phyloP scores from a whole-genome alignment of 2,888 invertebrate genomes.

The Crepidodera aurea region DNA sequence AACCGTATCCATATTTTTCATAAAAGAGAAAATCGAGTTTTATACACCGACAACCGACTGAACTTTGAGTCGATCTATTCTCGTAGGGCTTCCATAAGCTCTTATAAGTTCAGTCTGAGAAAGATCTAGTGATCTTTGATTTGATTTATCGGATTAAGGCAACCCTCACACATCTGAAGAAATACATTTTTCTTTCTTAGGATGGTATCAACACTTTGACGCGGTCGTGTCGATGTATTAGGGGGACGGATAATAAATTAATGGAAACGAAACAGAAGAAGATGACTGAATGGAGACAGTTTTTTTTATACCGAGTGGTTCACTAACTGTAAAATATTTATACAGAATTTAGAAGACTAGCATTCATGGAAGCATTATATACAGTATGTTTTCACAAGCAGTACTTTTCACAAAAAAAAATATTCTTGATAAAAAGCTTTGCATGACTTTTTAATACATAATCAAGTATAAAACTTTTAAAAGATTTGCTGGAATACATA shows the following conservation, averaged over 20 bases:
- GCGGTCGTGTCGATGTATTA: slow-evolving; percentile 41
- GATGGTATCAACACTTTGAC: slow-evolving; percentile 47
- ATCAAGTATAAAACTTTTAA: too few relatives aligned
- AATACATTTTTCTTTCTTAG: slow-evolving; percentile 51
- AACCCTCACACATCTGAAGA: slow-evolving; percentile 48
- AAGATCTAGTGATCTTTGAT: slow-evolving; percentile 55
- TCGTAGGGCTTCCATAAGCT: slow-evolving; percentile 43
- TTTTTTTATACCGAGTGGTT: background rate
- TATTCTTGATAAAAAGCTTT: too few relatives aligned
- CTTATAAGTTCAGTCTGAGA: slow-evolving; percentile 46
- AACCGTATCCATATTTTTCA: too few relatives aligned
- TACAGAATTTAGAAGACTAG: too few relatives aligned
- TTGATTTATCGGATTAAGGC: slow-evolving; percentile 57
- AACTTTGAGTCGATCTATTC: slow-evolving; percentile 37
- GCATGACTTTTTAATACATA: too few relatives aligned
- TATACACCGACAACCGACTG: background rate
- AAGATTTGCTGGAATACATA: too few relatives aligned
- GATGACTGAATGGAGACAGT: slow-evolving; percentile 14
- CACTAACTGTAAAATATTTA: slow-evolving; percentile 4
- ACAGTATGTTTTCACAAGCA: too few relatives aligned
- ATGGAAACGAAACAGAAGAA: slow-evolving; percentile 12
- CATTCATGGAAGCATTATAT: too few relatives aligned
- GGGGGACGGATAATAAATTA: slow-evolving; percentile 43
- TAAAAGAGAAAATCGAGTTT: slow-evolving; percentile 37
- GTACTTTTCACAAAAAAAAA: too few relatives aligned